A percentile compares a stretch with the other conserved stretches of the same genome.
phyloP scores from a whole-genome alignment of 2,888 invertebrate genomes.

The Aphodius granarius region DNA sequence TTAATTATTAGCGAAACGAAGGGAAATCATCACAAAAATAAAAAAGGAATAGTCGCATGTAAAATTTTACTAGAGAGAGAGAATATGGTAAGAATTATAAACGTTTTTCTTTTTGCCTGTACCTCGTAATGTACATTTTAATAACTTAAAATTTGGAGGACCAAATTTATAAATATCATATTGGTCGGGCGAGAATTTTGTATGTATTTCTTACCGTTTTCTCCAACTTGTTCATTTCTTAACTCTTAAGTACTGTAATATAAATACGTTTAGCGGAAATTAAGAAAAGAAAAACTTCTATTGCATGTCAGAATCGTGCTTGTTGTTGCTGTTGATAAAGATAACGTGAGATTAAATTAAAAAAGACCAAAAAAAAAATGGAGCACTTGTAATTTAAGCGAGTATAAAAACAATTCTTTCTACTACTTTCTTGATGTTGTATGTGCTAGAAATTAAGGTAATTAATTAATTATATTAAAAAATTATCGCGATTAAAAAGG shows the following conservation, averaged over 20 bases:
- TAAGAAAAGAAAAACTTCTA: constrained; percentile 41
- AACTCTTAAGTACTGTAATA: constrained; percentile 29
- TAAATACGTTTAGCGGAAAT: constrained; percentile 34
- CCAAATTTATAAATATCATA: constrained; percentile 27
- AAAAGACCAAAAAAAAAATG: constrained; percentile 16
- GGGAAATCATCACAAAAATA: constrained; percentile 7
- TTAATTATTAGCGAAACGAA: background rate
- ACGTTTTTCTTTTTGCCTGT: background rate
- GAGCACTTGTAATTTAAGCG: constrained; percentile 38
- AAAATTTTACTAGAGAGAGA: constrained; percentile 3
- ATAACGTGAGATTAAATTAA: constrained; percentile 37
- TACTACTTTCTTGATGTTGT: constrained; percentile 54
- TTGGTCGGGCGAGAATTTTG: constrained; percentile 8
- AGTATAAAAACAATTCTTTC: constrained; percentile 53
- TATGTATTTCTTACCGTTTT: constrained; percentile 13
- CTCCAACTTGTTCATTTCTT: constrained; percentile 2
- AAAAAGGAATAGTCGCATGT: constrained; percentile 25
- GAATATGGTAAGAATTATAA: background rate
- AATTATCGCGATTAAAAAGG: constrained; percentile 17
- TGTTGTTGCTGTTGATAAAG: constrained; percentile 49
- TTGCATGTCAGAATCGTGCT: constrained; percentile 50
- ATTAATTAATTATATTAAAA: constrained; percentile 30
- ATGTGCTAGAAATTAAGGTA: constrained; percentile 40
- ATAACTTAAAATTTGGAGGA: constrained; percentile 17
- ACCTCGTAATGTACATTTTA: background rate